These are phyloP conservation scores for Macrocentrus cingulum DNA, from an alignment of 1,140 invertebrate species.

Conservation along the genomic window DNA sequence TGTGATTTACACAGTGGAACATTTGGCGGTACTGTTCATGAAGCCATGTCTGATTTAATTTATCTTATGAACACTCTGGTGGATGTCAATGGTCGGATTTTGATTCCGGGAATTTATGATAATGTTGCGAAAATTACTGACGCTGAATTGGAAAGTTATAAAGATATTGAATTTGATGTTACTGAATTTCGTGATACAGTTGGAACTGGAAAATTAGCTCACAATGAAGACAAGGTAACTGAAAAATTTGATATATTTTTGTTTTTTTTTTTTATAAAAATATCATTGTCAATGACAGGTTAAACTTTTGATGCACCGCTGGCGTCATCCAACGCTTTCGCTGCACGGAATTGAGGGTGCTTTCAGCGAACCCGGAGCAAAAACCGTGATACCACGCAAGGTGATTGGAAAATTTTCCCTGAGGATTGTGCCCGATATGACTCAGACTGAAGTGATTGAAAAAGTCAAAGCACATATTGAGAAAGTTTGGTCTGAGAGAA, in stretches of 20 bases:
- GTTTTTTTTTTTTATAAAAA: conserved; percentile 2
- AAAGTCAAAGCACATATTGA: conserved; percentile 77
- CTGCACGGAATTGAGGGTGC: conserved; percentile 94
- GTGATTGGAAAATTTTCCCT: conserved; percentile 97
- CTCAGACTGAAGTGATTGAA: conserved; percentile 74
- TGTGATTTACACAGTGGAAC: conserved; percentile 96
- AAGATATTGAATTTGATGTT: conserved; percentile 87
- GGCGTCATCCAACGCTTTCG: conserved; percentile 87
- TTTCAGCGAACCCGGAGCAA: conserved; percentile 87
- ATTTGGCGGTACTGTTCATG: conserved; percentile 87
- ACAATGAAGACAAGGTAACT: conserved; percentile 74
- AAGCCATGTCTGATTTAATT: conserved; percentile 88
- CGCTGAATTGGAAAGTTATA: conserved; percentile 78
- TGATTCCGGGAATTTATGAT: conserved; percentile 78
- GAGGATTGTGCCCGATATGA: conserved; percentile 90
- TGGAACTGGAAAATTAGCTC: conserved; percentile 71
- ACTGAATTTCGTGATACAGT: conserved; percentile 73
- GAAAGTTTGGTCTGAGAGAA: conserved; percentile 67
- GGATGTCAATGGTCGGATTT: conserved; percentile 81
- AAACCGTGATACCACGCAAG: conserved; percentile 94
- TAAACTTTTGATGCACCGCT: conserved; percentile 83
- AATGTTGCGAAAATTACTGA: conserved; percentile 74
- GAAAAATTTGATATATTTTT: background rate
- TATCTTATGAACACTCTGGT: conserved; percentile 81
- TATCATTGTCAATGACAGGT: conserved; percentile 46